A percentile compares a stretch with the other conserved stretches of the same genome.
These are phyloP conservation scores for Peromyscus californicus DNA, from an alignment of 2,113 vertebrate genomes.

Conservation along the genomic window DNA sequence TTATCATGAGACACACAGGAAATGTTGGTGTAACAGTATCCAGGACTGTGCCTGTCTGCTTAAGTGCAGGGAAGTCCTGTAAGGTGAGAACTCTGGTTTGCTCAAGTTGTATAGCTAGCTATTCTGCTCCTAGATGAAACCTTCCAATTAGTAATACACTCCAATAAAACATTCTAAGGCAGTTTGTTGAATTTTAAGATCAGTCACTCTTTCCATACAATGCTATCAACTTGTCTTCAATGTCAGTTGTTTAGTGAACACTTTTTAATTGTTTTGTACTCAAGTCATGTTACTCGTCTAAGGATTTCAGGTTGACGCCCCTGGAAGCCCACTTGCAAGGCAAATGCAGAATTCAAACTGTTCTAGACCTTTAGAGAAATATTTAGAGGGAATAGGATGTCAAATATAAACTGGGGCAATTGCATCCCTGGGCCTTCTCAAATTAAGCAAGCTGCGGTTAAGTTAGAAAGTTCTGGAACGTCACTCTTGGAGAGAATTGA, in stretches of 20 bases:
- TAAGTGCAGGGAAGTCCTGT: background rate
- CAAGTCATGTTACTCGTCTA: conserved; percentile 2
- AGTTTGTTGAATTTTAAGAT: background rate
- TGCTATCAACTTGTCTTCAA: background rate
- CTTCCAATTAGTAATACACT: background rate
- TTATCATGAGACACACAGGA: background rate
- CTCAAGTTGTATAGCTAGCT: background rate
- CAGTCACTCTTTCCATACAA: background rate
- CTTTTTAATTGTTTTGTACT: conserved; percentile 17
- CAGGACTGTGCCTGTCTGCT: background rate
- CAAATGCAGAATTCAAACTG: conserved; percentile 42
- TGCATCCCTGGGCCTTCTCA: background rate
- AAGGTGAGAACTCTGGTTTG: background rate
- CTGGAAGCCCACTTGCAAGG: background rate
- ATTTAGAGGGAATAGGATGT: conserved; percentile 28
- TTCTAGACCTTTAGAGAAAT: conserved; percentile 7
- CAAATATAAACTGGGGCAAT: background rate
- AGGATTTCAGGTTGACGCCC: background rate
- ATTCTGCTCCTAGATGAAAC: background rate
- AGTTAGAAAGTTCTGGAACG: conserved; percentile 51
- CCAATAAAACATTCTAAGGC: background rate
- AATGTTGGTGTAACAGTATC: background rate
- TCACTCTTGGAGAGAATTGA: conserved; percentile 35
- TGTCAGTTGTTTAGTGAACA: conserved; percentile 12
- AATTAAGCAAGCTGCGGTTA: conserved; percentile 64